A percentile compares a stretch with the other conserved stretches of the same genome.
Conservation (phyloP, 2,113 vertebrate species). For the Lasiurus cinereus region DNA sequence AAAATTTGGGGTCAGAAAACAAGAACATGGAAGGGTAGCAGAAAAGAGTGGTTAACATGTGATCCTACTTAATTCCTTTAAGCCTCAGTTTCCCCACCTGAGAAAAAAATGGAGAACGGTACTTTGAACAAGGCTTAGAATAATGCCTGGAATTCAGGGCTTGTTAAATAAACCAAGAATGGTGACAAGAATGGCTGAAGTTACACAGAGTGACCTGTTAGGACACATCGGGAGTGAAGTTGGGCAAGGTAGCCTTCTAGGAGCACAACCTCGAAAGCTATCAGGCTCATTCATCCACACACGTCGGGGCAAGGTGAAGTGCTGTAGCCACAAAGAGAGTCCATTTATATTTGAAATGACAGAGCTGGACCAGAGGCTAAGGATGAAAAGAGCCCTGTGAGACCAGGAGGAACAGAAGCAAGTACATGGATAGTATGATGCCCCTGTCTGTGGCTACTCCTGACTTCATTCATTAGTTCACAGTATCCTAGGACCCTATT, state of each 20-base stretch:
- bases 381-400: not conserved
- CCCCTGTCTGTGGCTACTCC: not conserved
- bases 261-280: not conserved
- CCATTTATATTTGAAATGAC: not conserved
- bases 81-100: not conserved
- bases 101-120: not conserved
- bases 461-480: not conserved
- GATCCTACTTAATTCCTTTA: not conserved
- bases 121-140: conserved; percentile 30
- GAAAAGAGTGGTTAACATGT: not conserved
- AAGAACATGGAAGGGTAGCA: conserved; percentile 1
- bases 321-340: not conserved
- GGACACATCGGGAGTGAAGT: not conserved
- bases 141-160: not conserved
- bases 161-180: not conserved
- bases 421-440: not conserved
- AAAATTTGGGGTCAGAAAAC: not conserved
- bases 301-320: not conserved
- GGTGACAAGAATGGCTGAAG: not conserved
- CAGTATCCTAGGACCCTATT: not conserved
- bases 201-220: not conserved
- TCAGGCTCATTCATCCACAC: not conserved
- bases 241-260: not conserved
- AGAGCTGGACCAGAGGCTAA: not conserved
- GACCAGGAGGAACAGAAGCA: not conserved